Conservation (phyloP, 2,113 vertebrate species). For the Chlamydotis undulata region DNA sequence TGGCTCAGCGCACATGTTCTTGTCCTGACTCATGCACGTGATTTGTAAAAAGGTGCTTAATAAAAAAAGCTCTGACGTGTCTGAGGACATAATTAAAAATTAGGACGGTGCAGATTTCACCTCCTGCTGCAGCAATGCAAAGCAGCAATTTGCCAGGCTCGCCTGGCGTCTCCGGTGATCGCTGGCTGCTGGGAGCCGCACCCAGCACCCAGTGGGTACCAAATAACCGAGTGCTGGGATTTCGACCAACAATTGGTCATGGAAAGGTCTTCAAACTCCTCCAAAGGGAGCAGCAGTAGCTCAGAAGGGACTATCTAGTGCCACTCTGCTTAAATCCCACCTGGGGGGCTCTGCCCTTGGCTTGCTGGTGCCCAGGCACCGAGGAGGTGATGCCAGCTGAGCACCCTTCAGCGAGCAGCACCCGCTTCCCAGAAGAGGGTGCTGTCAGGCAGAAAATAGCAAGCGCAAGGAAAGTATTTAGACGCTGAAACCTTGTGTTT, state of each 20-base stretch:
- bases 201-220: neutral
- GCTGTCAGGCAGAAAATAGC: slow-evolving; percentile 56
- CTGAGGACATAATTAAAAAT: neutral
- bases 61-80: neutral
- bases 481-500: fast-evolving
- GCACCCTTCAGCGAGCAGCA: neutral
- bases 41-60: neutral
- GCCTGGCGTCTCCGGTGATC: neutral
- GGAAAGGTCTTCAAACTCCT: neutral
- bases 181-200: neutral
- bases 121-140: neutral
- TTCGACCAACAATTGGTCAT: neutral
- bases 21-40: fast-evolving
- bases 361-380: neutral
- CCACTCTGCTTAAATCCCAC: neutral
- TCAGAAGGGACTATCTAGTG: neutral
- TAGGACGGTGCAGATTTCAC: neutral
- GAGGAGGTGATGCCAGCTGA: neutral
- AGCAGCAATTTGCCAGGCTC: neutral
- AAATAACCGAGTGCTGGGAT: neutral
- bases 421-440: slow-evolving; percentile 47
- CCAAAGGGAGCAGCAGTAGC: neutral
- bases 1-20: fast-evolving
- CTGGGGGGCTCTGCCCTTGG: neutral
- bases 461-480: fast-evolving